Conservation (phyloP, 2,888 invertebrate species). For the Rhopalosiphum nymphaeae region DNA sequence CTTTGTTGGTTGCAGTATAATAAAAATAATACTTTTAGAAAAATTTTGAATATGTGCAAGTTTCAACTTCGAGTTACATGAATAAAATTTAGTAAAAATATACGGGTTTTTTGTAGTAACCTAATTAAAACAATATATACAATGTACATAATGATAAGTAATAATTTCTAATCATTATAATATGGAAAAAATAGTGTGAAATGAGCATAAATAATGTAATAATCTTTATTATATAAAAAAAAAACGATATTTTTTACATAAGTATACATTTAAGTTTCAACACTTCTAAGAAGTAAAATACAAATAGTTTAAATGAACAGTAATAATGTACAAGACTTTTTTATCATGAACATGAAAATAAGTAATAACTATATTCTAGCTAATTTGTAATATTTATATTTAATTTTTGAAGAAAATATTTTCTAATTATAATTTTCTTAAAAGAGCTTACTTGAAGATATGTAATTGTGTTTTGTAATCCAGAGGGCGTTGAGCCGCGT, state of each 20-base stretch:
- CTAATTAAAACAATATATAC: neutral
- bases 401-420: neutral
- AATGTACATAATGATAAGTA: neutral
- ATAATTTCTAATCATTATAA: neutral
- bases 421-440: neutral
- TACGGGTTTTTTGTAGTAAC: neutral
- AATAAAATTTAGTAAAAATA: neutral
- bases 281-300: neutral
- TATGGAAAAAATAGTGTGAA: neutral
- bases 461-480: constrained; percentile 34
- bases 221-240: neutral
- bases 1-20: neutral
- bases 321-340: neutral
- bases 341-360: neutral
- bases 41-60: neutral
- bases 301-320: neutral
- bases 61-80: neutral
- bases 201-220: neutral
- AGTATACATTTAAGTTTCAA: neutral
- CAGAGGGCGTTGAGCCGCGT: neutral
- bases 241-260: neutral
- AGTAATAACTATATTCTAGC: neutral
- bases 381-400: neutral
- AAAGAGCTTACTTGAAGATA: too few relatives aligned
- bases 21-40: neutral